Conservation (phyloP, 1,140 invertebrate genomes). For the Zaprionus ornatus region DNA sequence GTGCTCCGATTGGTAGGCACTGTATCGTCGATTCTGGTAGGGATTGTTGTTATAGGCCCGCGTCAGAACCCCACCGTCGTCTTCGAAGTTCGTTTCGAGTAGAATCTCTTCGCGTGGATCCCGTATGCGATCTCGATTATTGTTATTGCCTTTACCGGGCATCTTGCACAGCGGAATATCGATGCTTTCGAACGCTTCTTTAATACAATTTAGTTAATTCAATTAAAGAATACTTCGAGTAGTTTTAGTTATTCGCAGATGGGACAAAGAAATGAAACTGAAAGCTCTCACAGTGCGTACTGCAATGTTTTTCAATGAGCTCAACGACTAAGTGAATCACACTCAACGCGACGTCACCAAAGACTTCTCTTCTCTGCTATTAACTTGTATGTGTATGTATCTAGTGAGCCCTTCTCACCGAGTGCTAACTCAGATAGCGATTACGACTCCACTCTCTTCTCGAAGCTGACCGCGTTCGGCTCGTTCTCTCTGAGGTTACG, state of each 20-base stretch:
- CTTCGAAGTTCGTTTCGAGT: slow-evolving; percentile 83
- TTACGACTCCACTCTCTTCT: slow-evolving; percentile 1
- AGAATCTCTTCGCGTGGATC: slow-evolving; percentile 83
- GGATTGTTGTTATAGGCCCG: slow-evolving; percentile 80
- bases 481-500: not conserved
- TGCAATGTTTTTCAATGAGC: slow-evolving; percentile 29
- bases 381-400: slow-evolving; percentile 27
- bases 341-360: slow-evolving; percentile 28
- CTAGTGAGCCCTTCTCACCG: slow-evolving; percentile 35
- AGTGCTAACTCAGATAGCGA: slow-evolving; percentile 24
- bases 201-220: slow-evolving; percentile 2
- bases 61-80: slow-evolving; percentile 80
- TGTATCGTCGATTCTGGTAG: slow-evolving; percentile 70
- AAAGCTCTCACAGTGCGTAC: slow-evolving; percentile 24
- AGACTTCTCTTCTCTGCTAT: slow-evolving; percentile 22
- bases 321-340: slow-evolving; percentile 34
- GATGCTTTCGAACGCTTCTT: slow-evolving; percentile 27
- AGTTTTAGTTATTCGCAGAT: not conserved
- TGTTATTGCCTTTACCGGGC: slow-evolving; percentile 61
- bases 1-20: slow-evolving; percentile 74
- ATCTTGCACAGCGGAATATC: slow-evolving; percentile 55
- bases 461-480: not conserved
- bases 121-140: slow-evolving; percentile 75
- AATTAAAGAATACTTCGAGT: not conserved
- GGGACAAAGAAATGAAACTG: slow-evolving; percentile 15